Evolutionary conservation across 2,888 invertebrate genomes (phyloP), one percentile per base, ranked within the genome.

Genomic region (Andrena bicolor): DNA sequence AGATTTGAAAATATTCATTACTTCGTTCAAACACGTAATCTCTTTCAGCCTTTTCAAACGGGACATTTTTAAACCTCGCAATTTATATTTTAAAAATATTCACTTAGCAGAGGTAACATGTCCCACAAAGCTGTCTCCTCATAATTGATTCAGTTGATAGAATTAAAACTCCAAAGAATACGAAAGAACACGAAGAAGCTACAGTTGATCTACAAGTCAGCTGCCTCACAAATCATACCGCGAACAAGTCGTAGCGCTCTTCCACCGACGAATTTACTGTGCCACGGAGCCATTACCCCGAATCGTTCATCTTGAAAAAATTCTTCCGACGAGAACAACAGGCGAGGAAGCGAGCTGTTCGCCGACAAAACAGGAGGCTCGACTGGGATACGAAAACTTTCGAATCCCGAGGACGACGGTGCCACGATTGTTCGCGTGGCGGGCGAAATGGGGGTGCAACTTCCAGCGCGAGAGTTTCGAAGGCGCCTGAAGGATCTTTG

Each of bases 401-500:
- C 49, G 53, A 32, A 63, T 77, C 35, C 41, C 78, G n/a, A 35
- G 41, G 26, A 56, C 30, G 20, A 48, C 6, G 48, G 63, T 13
- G 10, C n/a, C 20, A 26, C 53, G 58, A 58, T 69, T 51, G 78
- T 64, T 58, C 51, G 51, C 28, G 13, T 26, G 32, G 6, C 6
- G 32, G 35, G 49, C 13, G 2, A 58, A 70, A 53, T 13, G 13
- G 41, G 23, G 51, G 30, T 60, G 64, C 61, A 66, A 76, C 60
- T 79, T 60, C 64, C 23, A 70, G 58, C 65, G 56, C 49, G 0
- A 20, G 66, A 64, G 70, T 63, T 60, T 41, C 60, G 51, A 61
- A 82, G 68, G 41, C 69, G 80, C 65, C 68, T 69, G 20, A 28
- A 75, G 65, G 69, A 72, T 61, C 65, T 65, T 75, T 63, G 68